These are phyloP conservation scores for Scopus umbretta DNA, from an alignment of 2,113 vertebrate genomes.

Conservation along the genomic window DNA sequence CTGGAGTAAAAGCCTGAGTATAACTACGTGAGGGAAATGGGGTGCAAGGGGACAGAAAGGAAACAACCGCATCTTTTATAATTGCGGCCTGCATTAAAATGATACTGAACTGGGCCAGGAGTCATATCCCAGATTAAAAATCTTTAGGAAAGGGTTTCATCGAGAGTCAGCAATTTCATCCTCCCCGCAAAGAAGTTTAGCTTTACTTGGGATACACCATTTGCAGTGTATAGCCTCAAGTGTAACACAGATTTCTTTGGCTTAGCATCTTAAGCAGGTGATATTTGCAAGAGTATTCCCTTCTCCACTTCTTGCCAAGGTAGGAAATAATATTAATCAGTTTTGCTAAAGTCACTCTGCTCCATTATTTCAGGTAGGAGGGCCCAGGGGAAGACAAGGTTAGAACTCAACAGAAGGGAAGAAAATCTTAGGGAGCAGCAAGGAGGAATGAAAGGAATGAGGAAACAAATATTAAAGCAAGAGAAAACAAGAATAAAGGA, in stretches of 20 bases:
- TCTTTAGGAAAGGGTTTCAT: not conserved
- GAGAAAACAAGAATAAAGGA: not conserved
- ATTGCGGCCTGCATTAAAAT: not conserved
- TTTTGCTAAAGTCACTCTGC: slow-evolving; percentile 7
- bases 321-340: slow-evolving; percentile 35
- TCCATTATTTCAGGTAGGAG: slow-evolving; percentile 2
- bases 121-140: not conserved
- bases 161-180: not conserved
- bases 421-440: not conserved
- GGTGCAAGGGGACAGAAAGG: not conserved
- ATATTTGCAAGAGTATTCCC: slow-evolving; percentile 32
- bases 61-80: not conserved
- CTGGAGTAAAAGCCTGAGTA: not conserved
- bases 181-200: not conserved
- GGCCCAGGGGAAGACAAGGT: not conserved
- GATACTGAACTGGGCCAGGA: not conserved
- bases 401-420: not conserved
- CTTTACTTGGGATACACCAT: not conserved
- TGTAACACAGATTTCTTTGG: slow-evolving; percentile 16
- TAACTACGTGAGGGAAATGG: not conserved
- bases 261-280: slow-evolving; percentile 47
- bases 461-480: not conserved
- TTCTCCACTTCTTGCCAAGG: not conserved
- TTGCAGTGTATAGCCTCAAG: slow-evolving; percentile 10
- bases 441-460: not conserved